Percentiles rank a stretch among this genome's conserved stretches.
phyloP scores from a whole-genome alignment of 2,113 vertebrate genomes.

The Isurus oxyrinchus region DNA sequence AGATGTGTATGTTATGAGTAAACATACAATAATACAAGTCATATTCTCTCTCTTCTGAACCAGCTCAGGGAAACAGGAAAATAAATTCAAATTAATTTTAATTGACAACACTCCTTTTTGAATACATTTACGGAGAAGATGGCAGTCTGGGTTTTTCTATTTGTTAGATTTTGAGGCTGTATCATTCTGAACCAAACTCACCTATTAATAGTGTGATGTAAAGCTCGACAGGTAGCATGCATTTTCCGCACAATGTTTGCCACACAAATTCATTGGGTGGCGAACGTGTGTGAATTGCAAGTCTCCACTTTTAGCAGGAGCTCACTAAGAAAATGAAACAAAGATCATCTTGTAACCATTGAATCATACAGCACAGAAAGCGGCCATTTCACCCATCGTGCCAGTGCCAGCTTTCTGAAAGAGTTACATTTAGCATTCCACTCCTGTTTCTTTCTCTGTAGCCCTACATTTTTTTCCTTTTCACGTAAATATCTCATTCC shows the following conservation, averaged over 20 bases:
- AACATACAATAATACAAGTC: constrained; percentile 26
- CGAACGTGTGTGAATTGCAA: too few relatives aligned
- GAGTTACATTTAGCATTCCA: not conserved
- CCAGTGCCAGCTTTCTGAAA: not conserved
- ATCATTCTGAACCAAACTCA: not conserved
- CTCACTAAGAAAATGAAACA: not conserved
- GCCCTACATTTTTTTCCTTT: not conserved
- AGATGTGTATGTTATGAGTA: constrained; percentile 26
- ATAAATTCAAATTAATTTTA: constrained; percentile 36
- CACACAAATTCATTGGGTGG: not conserved
- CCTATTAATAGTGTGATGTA: not conserved
- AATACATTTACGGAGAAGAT: not conserved
- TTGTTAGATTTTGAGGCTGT: constrained; percentile 1
- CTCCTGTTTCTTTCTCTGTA: not conserved
- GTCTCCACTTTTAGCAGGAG: not conserved
- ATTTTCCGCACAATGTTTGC: not conserved
- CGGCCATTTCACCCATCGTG: not conserved
- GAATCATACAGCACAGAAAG: too few relatives aligned
- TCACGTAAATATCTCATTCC: not conserved
- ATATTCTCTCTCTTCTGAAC: constrained; percentile 26
- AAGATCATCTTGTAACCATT: not conserved
- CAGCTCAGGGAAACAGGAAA: not conserved
- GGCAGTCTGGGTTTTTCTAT: not conserved
- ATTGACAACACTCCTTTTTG: constrained; percentile 29
- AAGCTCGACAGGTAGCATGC: not conserved